Percentiles rank a stretch among this genome's conserved stretches.
Conservation (phyloP, 2,888 invertebrate species). For the Meganola albula region DNA sequence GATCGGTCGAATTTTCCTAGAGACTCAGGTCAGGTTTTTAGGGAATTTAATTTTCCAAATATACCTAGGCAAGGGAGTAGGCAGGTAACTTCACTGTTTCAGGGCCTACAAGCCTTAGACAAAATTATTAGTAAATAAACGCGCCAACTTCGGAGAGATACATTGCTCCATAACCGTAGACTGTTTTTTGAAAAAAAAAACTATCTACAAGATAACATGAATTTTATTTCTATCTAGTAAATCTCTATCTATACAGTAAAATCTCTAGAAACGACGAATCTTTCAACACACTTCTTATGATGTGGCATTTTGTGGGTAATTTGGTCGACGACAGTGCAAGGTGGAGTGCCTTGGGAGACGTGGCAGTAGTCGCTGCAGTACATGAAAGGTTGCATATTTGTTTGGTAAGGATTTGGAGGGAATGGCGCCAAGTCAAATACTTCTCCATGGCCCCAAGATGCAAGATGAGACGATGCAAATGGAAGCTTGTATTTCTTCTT, state of each 20-base stretch:
- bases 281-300: constrained; percentile 40
- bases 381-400: constrained; percentile 67
- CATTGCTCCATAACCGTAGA: no score
- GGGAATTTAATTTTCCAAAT: no score
- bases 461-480: constrained; percentile 44
- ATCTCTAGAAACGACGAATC: constrained; percentile 51
- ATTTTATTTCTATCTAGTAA: constrained; percentile 12
- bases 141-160: no score
- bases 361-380: constrained; percentile 71
- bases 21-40: no score
- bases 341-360: constrained; percentile 57
- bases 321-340: constrained; percentile 58
- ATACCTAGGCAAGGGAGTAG: no score
- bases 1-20: no score
- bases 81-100: no score
- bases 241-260: no score
- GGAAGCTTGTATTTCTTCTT: constrained; percentile 57
- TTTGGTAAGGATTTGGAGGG: constrained; percentile 65
- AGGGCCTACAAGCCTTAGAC: no score
- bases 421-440: constrained; percentile 54
- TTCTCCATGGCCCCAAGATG: constrained; percentile 59
- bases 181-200: no score
- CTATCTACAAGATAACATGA: no score
- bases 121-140: no score
- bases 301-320: constrained; percentile 36